Base-by-base conservation (phyloP, 2,888 invertebrate genomes). In the Chaitophorus viminalis region DNA sequence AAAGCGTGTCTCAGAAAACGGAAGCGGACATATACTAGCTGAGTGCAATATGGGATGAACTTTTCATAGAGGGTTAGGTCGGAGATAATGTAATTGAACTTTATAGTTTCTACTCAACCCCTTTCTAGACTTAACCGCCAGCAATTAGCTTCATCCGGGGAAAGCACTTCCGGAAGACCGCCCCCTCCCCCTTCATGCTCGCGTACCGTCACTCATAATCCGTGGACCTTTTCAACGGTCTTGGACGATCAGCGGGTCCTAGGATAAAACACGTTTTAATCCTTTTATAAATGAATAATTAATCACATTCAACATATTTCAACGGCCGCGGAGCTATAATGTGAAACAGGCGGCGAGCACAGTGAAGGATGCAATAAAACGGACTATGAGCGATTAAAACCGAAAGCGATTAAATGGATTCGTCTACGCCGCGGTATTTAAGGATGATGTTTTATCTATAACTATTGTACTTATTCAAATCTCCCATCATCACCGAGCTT, bases 71-170 rank as follows among this genome's bases (percentile, higher is more conserved):
- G 82, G 82, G 70, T 82, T 52, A 52, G 81, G 82, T 29, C 65
- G 65, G 65, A 79, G 46, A 82, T 82, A 82, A 82, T 82, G 82
- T 82, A 74, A 82, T 82, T 74, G 82, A 82, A 82, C 82, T 82
- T 82, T 82, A 82, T 52, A 54, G 82, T 82, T 74, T 74, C 74
- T 36, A 46, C 31, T 68, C 81, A 25, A 54, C 25, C 82, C 82
- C n/a, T n/a, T 72, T 74, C 36, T 52, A 70, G 82, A 6, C 36
- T 25, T 82, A 36, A 81, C 70, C 81, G 1, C 39, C 74, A 36
- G 82, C 72, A 82, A 82, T 82, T 82, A 82, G 82, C 74, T 74
- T 33, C 54, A 8, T 33, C 82, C 54, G 54, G 54, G 54, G 54
- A 74, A 72, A 82, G 54, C 82, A 82, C 82, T 54, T 25, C 25